Conservation (phyloP, 2,113 vertebrate species). For the Ictidomys tridecemlineatus region DNA sequence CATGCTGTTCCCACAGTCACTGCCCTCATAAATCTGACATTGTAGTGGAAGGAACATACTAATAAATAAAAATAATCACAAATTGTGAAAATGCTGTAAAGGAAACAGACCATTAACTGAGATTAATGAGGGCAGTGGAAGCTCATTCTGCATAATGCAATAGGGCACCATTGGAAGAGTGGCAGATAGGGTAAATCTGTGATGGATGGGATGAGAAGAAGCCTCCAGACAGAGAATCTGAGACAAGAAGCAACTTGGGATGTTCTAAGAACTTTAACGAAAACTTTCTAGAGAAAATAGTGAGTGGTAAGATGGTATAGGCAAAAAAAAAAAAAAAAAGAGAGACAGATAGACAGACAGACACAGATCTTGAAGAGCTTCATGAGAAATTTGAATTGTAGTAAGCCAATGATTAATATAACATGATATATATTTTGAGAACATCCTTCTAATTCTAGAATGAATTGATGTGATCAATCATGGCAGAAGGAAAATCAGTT, state of each 20-base stretch:
- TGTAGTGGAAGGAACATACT: neutral
- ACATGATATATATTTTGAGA: neutral
- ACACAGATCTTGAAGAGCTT: neutral
- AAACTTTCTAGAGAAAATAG: neutral
- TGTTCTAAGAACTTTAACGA: neutral
- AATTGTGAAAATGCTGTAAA: neutral
- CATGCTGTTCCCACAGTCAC: neutral
- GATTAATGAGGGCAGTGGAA: neutral
- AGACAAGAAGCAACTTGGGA: neutral
- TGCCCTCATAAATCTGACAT: neutral
- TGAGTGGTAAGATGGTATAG: neutral
- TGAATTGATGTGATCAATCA: neutral
- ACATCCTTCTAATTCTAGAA: slow-evolving; percentile 14
- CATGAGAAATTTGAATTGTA: neutral
- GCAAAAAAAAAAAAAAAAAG: neutral
- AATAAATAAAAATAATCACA: neutral
- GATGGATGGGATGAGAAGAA: neutral
- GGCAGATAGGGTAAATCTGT: fast-evolving
- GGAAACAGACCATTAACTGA: neutral
- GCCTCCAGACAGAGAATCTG: neutral
- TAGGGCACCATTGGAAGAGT: neutral
- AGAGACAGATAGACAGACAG: too few species aligned
- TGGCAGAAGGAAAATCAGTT: neutral
- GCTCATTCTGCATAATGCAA: neutral
- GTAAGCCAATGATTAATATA: neutral